Evolutionary conservation across 2,888 invertebrate species (phyloP).

Genomic region (Caenorhabditis sulstoni): DNA sequence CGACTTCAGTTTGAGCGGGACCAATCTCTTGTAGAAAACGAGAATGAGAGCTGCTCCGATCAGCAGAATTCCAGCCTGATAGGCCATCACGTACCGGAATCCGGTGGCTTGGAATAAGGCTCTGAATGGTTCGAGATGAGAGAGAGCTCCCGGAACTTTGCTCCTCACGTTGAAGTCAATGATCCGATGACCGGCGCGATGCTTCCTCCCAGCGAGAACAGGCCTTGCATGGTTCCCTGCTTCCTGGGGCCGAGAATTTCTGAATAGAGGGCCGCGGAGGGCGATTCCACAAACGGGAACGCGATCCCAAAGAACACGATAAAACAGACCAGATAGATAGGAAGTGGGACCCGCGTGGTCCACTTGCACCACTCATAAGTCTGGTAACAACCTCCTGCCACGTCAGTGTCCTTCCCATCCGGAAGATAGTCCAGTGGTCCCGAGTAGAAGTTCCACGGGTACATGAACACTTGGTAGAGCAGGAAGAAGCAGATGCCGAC

Average conservation of each 20-base stretch:
- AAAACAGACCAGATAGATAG: constrained; percentile 59
- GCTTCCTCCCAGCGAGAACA: constrained; percentile 56
- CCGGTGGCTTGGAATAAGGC: constrained; percentile 62
- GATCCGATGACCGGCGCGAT: constrained; percentile 53
- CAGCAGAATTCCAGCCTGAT: constrained; percentile 53
- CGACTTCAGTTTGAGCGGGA: constrained; percentile 52
- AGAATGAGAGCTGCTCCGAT: constrained; percentile 52
- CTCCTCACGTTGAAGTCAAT: constrained; percentile 33
- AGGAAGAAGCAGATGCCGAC: constrained; percentile 63
- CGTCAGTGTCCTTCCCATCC: constrained; percentile 55
- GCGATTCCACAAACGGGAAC: constrained; percentile 64
- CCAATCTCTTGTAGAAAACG: constrained; percentile 54
- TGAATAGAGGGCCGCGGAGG: constrained; percentile 62
- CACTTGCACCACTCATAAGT: constrained; percentile 62
- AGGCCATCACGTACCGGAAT: constrained; percentile 58
- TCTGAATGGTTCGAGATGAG: constrained; percentile 26
- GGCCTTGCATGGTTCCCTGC: constrained; percentile 61
- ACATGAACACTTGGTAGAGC: constrained; percentile 61
- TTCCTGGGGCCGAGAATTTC: constrained; percentile 64
- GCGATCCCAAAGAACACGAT: constrained; percentile 67
- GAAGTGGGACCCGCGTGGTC: constrained; percentile 62
- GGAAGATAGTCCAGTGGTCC: constrained; percentile 55
- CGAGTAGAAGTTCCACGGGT: constrained; percentile 66
- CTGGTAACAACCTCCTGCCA: constrained; percentile 62
- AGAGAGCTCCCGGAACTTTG: too few relatives aligned